Base-by-base conservation (phyloP, 53 echinoderm and acorn worm species). In the Astropecten irregularis region DNA sequence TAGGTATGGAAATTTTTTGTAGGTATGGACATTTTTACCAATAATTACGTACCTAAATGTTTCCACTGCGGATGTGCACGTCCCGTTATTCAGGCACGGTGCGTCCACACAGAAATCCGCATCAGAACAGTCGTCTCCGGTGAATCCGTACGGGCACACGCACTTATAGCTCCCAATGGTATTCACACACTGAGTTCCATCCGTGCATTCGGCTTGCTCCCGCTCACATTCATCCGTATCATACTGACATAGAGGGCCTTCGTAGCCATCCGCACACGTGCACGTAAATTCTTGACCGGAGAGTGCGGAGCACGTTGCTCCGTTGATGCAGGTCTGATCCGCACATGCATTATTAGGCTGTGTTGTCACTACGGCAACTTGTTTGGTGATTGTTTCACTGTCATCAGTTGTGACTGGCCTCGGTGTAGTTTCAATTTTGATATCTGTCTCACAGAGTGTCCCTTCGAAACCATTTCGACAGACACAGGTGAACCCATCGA, bases 391-490 rank as follows among this genome's bases (percentile, higher is more conserved):
- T 10, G 26, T 25, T 58, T 23, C 27, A 23, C 26, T 58, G 5
- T 3, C 6, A 0, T 28, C 26, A 58, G 58, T 28, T 28, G 26
- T 58, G 21, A 4, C 5, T n/a, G 0, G 42, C 42, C 11, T 11
- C 6, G 42, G 6, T 42, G 42, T 42, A 11, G 11, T 42, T 42
- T 42, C 42, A 6, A 42, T 11, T 42, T 91, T 63, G 15, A 83
- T 76, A 9, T 91, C 81, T 11, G 33, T 28, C 20, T 87, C 87
- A 47, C 87, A 87, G 48, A 69, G 69, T 7, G 15, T 39, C 11
- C 60, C 60, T 2, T 8, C 14, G 10, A 60, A 60, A 8, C 60
- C 60, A 4, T 25, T 2, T 22, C 14, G 25, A 9, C 60, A 60
- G 1, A 3, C 2, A 26, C 60, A 60, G 30, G 7, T 22, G 7